Evolutionary conservation across 2,113 vertebrate genomes (phyloP).

Genomic region (Emydura subglobosa): DNA sequence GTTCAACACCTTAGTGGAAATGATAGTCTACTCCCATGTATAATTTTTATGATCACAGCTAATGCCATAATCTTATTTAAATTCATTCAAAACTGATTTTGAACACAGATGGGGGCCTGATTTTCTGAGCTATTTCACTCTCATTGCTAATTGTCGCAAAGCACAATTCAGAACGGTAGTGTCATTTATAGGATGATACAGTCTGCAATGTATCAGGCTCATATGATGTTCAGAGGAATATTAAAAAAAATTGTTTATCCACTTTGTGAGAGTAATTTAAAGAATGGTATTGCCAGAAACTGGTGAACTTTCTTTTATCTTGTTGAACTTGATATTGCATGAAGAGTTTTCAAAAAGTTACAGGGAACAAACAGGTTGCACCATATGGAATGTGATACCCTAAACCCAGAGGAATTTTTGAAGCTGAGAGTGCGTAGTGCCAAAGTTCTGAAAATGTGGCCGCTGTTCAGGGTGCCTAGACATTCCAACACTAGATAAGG

Average conservation of each 20-base stretch:
- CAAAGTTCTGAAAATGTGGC: neutral
- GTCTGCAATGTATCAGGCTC: neutral
- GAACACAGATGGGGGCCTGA: neutral
- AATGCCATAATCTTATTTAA: neutral
- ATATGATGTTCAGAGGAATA: neutral
- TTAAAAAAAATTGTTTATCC: neutral
- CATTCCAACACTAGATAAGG: accelerated
- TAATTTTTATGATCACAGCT: neutral
- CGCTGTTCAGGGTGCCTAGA: neutral
- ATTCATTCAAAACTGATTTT: constrained; percentile 22
- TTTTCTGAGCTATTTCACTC: constrained; percentile 24
- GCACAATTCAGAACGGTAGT: neutral
- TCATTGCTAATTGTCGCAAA: neutral
- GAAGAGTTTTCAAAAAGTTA: neutral
- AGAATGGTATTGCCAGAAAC: constrained; percentile 7
- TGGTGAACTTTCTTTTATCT: neutral
- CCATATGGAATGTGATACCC: neutral
- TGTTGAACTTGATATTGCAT: neutral
- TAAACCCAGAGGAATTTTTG: neutral
- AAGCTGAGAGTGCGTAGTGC: accelerated
- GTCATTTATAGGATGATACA: neutral
- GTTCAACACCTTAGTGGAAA: neutral
- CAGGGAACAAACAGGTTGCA: neutral
- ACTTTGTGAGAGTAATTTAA: neutral
- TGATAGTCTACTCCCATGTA: neutral